A percentile compares a stretch with the other conserved stretches of the same genome.
These are phyloP conservation scores for Serranus cabrilla DNA, from an alignment of 2,797 vertebrate species.

Conservation along the genomic window DNA sequence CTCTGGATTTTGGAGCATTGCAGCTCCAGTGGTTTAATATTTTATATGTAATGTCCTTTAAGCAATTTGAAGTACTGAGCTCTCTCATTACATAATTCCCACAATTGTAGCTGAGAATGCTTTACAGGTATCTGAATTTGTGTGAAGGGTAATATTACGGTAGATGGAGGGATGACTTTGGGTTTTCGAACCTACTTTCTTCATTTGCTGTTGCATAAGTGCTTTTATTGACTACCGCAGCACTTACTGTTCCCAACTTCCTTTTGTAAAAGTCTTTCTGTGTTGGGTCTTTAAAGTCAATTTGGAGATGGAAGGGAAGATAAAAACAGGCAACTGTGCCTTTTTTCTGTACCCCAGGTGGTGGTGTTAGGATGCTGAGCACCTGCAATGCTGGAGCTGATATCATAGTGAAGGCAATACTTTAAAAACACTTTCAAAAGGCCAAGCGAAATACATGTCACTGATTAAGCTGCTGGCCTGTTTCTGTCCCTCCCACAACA, in stretches of 20 bases:
- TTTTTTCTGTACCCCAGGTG: slow-evolving; percentile 44
- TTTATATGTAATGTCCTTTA: slow-evolving; percentile 24
- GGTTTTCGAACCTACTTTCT: slow-evolving; percentile 39
- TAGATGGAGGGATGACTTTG: slow-evolving; percentile 23
- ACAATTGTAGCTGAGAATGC: slow-evolving; percentile 33
- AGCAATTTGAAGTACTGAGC: slow-evolving; percentile 16
- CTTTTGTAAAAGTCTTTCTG: slow-evolving; percentile 34
- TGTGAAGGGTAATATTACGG: slow-evolving; percentile 18
- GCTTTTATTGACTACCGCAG: slow-evolving; percentile 50
- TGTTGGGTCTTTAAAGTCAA: slow-evolving; percentile 51
- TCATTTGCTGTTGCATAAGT: slow-evolving; percentile 43
- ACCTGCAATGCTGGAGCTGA: slow-evolving; percentile 21
- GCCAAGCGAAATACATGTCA: neutral
- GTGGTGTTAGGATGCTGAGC: slow-evolving; percentile 15
- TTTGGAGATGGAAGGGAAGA: slow-evolving; percentile 27
- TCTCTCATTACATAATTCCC: slow-evolving; percentile 52
- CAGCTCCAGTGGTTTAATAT: slow-evolving; percentile 27
- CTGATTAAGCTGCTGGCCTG: slow-evolving; percentile 7
- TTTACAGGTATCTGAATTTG: slow-evolving; percentile 23
- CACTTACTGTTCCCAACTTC: slow-evolving; percentile 38
- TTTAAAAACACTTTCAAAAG: slow-evolving; percentile 3
- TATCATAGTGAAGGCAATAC: slow-evolving; percentile 2
- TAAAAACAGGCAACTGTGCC: slow-evolving; percentile 16
- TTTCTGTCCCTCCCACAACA: slow-evolving; percentile 49
- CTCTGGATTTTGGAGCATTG: slow-evolving; percentile 1